phyloP scores from a whole-genome alignment of 2,797 vertebrate species.

The Propithecus perrieri region DNA sequence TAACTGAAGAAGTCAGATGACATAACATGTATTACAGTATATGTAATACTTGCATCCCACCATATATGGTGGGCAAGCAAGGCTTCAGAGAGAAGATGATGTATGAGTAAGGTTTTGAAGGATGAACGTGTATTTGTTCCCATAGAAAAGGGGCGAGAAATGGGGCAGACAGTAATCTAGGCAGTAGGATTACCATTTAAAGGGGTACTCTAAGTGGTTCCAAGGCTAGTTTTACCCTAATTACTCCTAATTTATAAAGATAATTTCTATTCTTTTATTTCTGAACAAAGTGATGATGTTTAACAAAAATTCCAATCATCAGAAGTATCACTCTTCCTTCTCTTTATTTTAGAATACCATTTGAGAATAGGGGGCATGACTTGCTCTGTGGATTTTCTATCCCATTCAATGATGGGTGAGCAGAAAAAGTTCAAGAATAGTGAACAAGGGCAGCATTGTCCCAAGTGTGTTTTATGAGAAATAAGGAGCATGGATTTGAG shows the following conservation, averaged over 20 bases:
- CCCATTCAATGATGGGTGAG: not conserved
- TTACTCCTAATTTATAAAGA: not conserved
- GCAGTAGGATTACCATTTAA: not conserved
- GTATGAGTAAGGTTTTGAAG: not conserved
- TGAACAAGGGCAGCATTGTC: not conserved
- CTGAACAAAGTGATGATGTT: not conserved
- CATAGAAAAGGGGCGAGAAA: not conserved
- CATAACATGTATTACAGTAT: not conserved
- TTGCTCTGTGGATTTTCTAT: not conserved
- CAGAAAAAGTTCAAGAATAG: not conserved
- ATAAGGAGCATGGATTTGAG: not conserved
- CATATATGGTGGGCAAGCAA: not conserved
- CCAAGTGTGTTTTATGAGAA: not conserved
- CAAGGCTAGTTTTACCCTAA: not conserved
- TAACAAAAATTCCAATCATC: not conserved
- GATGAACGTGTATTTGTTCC: not conserved
- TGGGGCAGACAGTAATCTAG: not conserved
- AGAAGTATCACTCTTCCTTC: not conserved
- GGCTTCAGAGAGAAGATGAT: not conserved
- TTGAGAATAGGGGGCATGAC: not conserved
- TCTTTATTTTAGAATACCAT: not conserved
- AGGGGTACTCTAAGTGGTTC: not conserved
- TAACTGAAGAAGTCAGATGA: not conserved
- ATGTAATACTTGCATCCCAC: not conserved
- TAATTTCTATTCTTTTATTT: conserved; percentile 12